These are phyloP conservation scores for Hirundo rustica DNA, from an alignment of 2,797 vertebrate genomes.

Conservation along the genomic window DNA sequence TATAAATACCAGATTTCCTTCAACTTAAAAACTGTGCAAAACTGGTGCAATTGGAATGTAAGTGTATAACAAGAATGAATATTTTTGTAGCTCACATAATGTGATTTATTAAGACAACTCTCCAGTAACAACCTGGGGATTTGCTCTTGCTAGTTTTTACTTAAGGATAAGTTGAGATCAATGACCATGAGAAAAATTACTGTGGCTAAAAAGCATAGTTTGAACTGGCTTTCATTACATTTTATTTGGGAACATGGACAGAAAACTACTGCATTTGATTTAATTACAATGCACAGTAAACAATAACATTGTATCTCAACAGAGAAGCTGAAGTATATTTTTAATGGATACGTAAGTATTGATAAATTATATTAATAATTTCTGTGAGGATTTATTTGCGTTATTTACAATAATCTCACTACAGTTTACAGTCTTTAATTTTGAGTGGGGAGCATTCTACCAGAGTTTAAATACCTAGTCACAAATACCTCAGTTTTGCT, in stretches of 20 bases:
- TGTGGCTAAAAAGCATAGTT: not conserved
- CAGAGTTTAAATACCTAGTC: not conserved
- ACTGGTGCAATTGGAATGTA: not conserved
- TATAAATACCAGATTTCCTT: not conserved
- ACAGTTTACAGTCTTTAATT: not conserved
- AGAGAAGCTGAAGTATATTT: not conserved
- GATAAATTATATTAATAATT: not conserved
- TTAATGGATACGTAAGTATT: accelerated
- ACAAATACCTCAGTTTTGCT: not conserved
- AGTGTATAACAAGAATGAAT: not conserved
- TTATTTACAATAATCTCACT: not conserved
- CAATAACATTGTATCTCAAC: not conserved
- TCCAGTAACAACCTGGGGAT: not conserved
- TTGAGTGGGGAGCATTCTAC: not conserved
- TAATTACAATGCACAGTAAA: not conserved
- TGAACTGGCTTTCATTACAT: not conserved
- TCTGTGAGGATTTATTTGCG: not conserved
- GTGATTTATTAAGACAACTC: not conserved
- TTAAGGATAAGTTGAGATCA: not conserved
- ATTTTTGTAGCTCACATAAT: not conserved
- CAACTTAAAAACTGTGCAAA: not conserved
- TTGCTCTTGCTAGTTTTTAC: not conserved
- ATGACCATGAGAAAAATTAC: not conserved
- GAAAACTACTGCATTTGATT: not conserved
- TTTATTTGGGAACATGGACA: not conserved